Evolutionary conservation across 2,888 invertebrate genomes (phyloP), one percentile per base, ranked within the genome.

Genomic region (Tiliacea aurago): DNA sequence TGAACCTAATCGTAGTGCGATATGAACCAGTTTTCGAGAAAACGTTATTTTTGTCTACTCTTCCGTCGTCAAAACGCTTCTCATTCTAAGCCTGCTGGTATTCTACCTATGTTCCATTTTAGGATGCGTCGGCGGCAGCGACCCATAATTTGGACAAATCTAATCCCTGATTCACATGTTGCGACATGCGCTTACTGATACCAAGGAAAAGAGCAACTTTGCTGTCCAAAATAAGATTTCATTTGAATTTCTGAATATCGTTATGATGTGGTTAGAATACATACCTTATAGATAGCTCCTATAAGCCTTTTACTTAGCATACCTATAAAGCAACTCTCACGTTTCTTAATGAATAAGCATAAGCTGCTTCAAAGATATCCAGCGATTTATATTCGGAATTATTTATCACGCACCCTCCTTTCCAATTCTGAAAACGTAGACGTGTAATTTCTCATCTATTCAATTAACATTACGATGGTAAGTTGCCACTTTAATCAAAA

Each of bases 381-480:
- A 67, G 55, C 64, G 65, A 84, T 82, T 84, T 72, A 84, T 70
- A 63, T 56, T 58, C 58, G 33, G 58, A 78, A 83, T 76, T 80
- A 83, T 66, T 70, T 75, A 84, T 81, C 66, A 33, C 18, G 61
- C 28, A 65, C 59, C 49, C 37, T 84, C 80, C 61, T 74, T 79
- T 78, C 53, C 23, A 83, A 83, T 84, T 76, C 84, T 76, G 70
- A 70, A 76, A 81, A 81, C 81, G 53, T 81, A 66, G 65, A 68
- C 81, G 47, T 68, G 77, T 76, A 71, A 84, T 81, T 76, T 84
- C 65, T 81, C 81, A 71, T 81, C 81, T 66, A 84, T 81, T 81
- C 84, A 81, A 84, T 81, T 84, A 81, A 62, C 64, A 84, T 81
- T 84, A 64, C 70, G 68, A 62, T 81, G 62, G 77, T 81, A 69